Evolutionary conservation across 2,797 vertebrate species (phyloP).

Genomic region (Rhynchonycteris naso): DNA sequence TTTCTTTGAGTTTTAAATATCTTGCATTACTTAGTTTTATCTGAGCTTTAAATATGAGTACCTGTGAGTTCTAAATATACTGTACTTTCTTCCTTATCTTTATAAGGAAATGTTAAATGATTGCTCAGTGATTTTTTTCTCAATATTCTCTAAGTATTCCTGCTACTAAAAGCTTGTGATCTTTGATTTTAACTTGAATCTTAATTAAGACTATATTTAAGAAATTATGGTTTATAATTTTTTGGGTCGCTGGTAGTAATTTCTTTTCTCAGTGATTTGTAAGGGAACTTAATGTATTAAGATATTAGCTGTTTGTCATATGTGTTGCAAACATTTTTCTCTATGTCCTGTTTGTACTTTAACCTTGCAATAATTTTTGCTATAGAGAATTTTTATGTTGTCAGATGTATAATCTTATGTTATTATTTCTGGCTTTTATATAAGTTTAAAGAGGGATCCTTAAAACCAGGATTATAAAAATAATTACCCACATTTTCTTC

Average conservation of each 20-base stretch:
- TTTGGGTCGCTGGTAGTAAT: background rate
- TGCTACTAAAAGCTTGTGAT: background rate
- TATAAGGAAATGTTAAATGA: background rate
- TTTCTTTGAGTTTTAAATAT: constrained; percentile 28
- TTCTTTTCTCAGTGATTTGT: background rate
- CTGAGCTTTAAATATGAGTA: background rate
- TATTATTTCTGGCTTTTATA: constrained; percentile 14
- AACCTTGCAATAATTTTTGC: background rate
- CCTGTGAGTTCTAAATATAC: constrained; percentile 27
- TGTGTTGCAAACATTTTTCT: constrained; percentile 4
- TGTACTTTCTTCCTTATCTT: constrained; percentile 25
- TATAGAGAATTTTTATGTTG: constrained; percentile 29
- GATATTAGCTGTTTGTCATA: background rate
- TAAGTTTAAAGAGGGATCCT: constrained; percentile 47
- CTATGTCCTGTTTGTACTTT: background rate
- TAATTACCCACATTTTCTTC: background rate
- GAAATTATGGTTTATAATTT: background rate
- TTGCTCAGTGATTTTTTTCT: background rate
- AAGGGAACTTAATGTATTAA: background rate
- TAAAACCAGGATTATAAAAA: constrained; percentile 42
- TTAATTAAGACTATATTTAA: constrained; percentile 34
- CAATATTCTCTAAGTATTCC: background rate
- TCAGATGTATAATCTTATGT: background rate
- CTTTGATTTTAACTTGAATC: constrained; percentile 33
- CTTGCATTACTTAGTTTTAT: background rate